Conservation (phyloP, 2,113 vertebrate species). For the Ellobius talpinus region DNA sequence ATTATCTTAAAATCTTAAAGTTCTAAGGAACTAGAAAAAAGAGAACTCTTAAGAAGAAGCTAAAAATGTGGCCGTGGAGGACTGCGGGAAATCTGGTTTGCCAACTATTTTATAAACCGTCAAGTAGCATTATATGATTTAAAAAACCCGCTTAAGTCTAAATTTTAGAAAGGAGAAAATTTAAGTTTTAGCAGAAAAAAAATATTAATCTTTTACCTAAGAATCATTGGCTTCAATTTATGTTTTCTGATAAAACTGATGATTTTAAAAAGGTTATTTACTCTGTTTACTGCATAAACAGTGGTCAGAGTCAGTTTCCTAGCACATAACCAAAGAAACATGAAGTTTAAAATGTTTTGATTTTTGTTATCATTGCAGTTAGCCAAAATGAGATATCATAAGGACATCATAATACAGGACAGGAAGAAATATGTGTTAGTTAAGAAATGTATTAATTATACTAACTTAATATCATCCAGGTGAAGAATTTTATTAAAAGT, state of each 20-base stretch:
- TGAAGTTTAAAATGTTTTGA: conserved; percentile 82
- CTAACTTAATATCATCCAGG: conserved; percentile 75
- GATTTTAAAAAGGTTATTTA: conserved; percentile 44
- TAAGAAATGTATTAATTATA: conserved; percentile 81
- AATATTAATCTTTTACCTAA: not conserved
- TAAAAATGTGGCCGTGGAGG: conserved; percentile 30
- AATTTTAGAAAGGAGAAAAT: conserved; percentile 64
- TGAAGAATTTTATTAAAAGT: conserved; percentile 82
- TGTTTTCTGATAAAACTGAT: conserved; percentile 37
- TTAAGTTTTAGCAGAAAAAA: conserved; percentile 31
- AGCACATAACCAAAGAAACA: conserved; percentile 80
- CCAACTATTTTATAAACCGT: conserved; percentile 40
- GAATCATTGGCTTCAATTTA: conserved; percentile 46
- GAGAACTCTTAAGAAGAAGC: conserved; percentile 23
- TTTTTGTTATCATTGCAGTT: conserved; percentile 81
- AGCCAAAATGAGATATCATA: conserved; percentile 81
- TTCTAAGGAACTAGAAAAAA: conserved; percentile 14
- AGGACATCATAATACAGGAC: conserved; percentile 76
- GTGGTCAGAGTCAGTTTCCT: conserved; percentile 88
- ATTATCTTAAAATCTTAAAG: conserved; percentile 47
- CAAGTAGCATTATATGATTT: conserved; percentile 74
- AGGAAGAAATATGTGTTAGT: conserved; percentile 82
- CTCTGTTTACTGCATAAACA: conserved; percentile 82
- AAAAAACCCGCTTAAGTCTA: conserved; percentile 40
- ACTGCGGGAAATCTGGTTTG: not conserved